Evolutionary conservation across 2,113 vertebrate genomes (phyloP).

Genomic region (Motacilla alba): DNA sequence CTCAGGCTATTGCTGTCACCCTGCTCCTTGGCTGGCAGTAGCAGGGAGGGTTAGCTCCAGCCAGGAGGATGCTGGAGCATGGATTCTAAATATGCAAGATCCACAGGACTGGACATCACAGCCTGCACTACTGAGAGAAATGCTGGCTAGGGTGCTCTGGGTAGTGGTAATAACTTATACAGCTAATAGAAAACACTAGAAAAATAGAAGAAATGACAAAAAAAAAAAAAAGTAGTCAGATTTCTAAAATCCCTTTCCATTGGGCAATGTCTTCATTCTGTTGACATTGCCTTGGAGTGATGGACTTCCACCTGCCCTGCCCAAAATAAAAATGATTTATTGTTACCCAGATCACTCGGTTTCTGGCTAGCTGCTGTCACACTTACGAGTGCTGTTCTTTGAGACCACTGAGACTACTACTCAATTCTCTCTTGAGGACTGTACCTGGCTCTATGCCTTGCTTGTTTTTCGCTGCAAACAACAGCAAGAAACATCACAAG

Average conservation of each 20-base stretch:
- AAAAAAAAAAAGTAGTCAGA: not conserved
- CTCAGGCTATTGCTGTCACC: constrained; percentile 8
- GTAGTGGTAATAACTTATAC: not conserved
- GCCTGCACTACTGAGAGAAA: not conserved
- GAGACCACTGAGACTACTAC: not conserved
- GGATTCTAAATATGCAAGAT: not conserved
- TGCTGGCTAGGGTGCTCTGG: not conserved
- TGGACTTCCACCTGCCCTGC: not conserved
- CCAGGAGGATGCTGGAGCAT: not conserved
- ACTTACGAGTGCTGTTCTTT: not conserved
- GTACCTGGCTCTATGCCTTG: not conserved
- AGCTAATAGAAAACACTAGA: not conserved
- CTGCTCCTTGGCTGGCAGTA: not conserved
- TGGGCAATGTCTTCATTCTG: not conserved
- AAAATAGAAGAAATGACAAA: not conserved
- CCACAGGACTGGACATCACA: not conserved
- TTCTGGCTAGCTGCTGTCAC: not conserved
- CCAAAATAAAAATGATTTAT: not conserved
- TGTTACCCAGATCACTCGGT: not conserved
- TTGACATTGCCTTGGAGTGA: not conserved
- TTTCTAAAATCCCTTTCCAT: not conserved
- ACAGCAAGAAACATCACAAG: not conserved
- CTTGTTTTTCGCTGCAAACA: not conserved
- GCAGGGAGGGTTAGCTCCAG: not conserved
- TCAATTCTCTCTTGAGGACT: not conserved